These are phyloP conservation scores for Sweltsa coloradensis DNA, from an alignment of 1,140 invertebrate genomes.

Conservation along the genomic window DNA sequence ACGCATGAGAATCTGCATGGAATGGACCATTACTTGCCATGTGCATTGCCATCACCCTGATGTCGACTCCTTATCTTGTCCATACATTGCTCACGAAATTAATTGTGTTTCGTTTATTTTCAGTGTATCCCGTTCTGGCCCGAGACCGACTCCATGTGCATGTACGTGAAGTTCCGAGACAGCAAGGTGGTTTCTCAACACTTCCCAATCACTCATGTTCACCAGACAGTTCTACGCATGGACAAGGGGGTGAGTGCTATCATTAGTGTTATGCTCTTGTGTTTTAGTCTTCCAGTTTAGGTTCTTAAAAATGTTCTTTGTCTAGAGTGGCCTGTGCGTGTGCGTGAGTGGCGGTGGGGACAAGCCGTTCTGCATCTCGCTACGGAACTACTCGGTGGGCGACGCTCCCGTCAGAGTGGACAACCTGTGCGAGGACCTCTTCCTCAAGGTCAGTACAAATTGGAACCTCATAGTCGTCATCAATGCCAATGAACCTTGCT, in stretches of 20 bases:
- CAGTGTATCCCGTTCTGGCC: conserved; percentile 66
- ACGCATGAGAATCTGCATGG: too few relatives aligned
- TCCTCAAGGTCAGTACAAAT: too few relatives aligned
- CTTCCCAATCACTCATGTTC: conserved; percentile 53
- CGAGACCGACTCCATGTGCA: conserved; percentile 62
- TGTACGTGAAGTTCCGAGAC: conserved; percentile 66
- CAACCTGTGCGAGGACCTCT: conserved; percentile 69
- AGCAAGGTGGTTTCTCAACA: conserved; percentile 64
- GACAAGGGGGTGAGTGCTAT: conserved; percentile 57
- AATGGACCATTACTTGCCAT: too few relatives aligned
- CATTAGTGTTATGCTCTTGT: too few relatives aligned
- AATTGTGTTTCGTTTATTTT: conserved; percentile 14
- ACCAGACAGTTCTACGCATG: conserved; percentile 66
- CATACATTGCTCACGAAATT: not conserved
- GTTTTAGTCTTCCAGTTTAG: too few relatives aligned
- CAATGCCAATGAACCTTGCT: too few relatives aligned
- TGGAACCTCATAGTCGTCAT: too few relatives aligned
- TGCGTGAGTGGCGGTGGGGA: conserved; percentile 58
- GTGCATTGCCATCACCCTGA: too few relatives aligned
- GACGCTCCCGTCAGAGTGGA: conserved; percentile 68
- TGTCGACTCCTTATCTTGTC: too few relatives aligned
- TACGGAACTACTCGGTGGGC: conserved; percentile 50
- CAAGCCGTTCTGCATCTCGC: conserved; percentile 55
- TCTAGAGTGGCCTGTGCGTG: conserved; percentile 58
- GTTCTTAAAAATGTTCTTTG: too few relatives aligned